Base-by-base conservation (phyloP, 2,888 invertebrate species). In the Eurytoma adleriae region DNA sequence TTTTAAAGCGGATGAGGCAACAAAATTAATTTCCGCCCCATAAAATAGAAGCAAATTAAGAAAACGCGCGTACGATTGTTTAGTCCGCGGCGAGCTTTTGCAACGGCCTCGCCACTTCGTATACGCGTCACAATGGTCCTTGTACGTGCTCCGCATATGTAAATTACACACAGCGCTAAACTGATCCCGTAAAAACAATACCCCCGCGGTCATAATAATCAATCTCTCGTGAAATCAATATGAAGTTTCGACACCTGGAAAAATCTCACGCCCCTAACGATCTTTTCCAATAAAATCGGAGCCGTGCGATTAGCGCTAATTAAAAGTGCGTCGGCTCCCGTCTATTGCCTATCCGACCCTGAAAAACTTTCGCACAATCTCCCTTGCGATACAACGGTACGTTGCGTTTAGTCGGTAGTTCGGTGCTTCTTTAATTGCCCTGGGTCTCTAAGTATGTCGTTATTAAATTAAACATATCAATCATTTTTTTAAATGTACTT, bases 161-260 rank as follows among this genome's bases (percentile, higher is more conserved):
- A 77, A 77, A 77, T 80, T 64, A 40, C 24, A 57, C 24, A 57
- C 1, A 20, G n/a, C 18, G 73, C 40, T 30, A 24, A 73, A n/a
- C 64, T 12, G 14, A 59, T 66, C 59, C 48, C 57, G 16, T 12
- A 57, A 67, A 79, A 76, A 76, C 75, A 76, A 72, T 79, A 61
- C 20, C 62, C 40, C 40, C 7, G 56, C 76, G 48, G 52, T 57
- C 30, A n/a, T 52, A 75, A 77, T 69, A 64, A 66, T 78, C 78
- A 66, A 78, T 80, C 70, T 80, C 59, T 59, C 73, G 54, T 70
- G 66, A 78, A 78, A 78, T 78, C 78, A 54, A 78, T 77, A 72
- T 54, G 68, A 80, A 78, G 77, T 78, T 77, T 78, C 77, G 59
- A 73, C 77, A 78, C 69, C 62, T 66, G 57, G 77, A 73, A 80